Evolutionary conservation across 2,888 invertebrate genomes (phyloP), one percentile per base, ranked within the genome.

Genomic region (Drosophila borborema): DNA sequence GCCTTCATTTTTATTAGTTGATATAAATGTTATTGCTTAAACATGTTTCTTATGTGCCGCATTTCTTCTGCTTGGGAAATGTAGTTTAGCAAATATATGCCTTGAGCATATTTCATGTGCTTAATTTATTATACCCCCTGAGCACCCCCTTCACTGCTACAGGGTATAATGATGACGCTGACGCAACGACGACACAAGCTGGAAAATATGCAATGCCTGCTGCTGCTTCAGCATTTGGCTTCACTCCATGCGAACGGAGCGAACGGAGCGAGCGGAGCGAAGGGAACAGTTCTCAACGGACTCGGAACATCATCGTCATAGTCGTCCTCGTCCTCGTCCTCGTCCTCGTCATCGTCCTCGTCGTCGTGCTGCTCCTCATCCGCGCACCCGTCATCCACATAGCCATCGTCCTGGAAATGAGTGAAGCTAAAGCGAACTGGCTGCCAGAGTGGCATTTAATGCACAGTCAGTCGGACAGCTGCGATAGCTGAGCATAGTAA

Each of bases 391-490:
- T 61, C 71, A 66, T 61, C 60, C 62, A 28, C 55, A 54, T 48
- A 36, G 46, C 51, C 58, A 64, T 12, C 60, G 64, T 56, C 54
- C 79, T 67, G 75, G 72, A 72, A 86, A 72, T 80, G 88, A 85
- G 74, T 82, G 86, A 87, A 74, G 68, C 71, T 72, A 63, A 77
- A 67, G 65, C 66, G 70, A 74, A 67, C 56, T 59, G 72, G 58
- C 72, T 85, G 88, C 75, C 78, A 65, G 87, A 84, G 72, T 85
- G 87, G 82, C 89, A 78, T 87, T 86, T 78, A 89, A 86, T 86
- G 79, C 84, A 84, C 71, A 73, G 71, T 74, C 67, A 79, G 74
- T 56, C 64, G 77, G 82, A 67, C 62, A 66, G 54, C 45, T 45
- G 49, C 45, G 36, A 46, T 58, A 62, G 59, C 34, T 14, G 62